A percentile compares a stretch with the other conserved stretches of the same genome.
Conservation (phyloP, 1,140 invertebrate genomes). For the Listronotus oregonensis region DNA sequence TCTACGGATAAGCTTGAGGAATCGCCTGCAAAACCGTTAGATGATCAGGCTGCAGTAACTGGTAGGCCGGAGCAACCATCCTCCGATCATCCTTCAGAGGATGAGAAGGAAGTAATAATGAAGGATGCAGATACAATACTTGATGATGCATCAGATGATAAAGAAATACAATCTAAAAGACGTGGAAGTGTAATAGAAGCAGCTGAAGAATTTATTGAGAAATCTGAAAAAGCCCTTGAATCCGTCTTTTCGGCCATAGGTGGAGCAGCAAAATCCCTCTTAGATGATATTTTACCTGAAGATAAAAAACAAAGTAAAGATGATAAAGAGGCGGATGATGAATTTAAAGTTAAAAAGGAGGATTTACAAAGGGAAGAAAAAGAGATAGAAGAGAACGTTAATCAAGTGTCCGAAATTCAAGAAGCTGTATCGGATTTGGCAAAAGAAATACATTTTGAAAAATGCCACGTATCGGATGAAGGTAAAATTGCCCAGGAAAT, state of each 20-base stretch:
- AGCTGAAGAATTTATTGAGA: slow-evolving; percentile 17
- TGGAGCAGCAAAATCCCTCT: slow-evolving; percentile 14
- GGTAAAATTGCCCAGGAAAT: slow-evolving; percentile 9
- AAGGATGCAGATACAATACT: too few relatives aligned
- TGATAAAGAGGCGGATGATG: background rate
- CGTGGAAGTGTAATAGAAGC: background rate
- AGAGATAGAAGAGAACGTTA: background rate
- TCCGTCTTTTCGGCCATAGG: slow-evolving; percentile 18
- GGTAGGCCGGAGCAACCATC: too few relatives aligned
- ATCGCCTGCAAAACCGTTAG: too few relatives aligned
- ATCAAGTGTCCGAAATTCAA: background rate
- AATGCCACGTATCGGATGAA: slow-evolving; percentile 6
- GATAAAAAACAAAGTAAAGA: slow-evolving; percentile 3
- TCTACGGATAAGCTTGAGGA: too few relatives aligned
- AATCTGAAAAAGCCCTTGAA: slow-evolving; percentile 20
- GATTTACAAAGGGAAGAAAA: slow-evolving; percentile 13
- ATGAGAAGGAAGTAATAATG: too few relatives aligned
- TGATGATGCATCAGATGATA: background rate
- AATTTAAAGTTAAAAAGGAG: slow-evolving; percentile 13
- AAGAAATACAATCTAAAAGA: background rate
- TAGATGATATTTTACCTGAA: slow-evolving; percentile 17
- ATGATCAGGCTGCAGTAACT: too few relatives aligned
- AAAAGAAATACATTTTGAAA: background rate
- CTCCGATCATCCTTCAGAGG: too few relatives aligned
- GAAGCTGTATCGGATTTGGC: background rate